phyloP scores from a whole-genome alignment of 2,888 invertebrate species.

The Tetragnatha montana region DNA sequence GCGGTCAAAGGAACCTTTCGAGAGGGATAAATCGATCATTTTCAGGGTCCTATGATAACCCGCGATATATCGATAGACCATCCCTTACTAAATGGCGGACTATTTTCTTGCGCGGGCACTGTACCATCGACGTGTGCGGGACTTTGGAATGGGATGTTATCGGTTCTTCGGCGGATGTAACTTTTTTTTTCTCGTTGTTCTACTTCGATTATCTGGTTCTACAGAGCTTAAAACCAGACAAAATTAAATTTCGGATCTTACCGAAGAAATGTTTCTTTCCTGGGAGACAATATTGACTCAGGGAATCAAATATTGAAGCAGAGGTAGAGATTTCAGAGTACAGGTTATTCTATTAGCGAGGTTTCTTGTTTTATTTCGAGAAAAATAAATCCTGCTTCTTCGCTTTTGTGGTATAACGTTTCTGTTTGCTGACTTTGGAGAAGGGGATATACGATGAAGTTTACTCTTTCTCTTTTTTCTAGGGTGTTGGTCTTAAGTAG shows the following conservation, averaged over 20 bases:
- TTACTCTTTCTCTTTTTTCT: background rate
- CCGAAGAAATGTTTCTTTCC: conserved; percentile 29
- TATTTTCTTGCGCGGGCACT: conserved; percentile 47
- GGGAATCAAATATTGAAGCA: conserved; percentile 62
- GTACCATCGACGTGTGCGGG: conserved; percentile 39
- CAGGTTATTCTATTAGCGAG: conserved; percentile 27
- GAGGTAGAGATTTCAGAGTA: conserved; percentile 40
- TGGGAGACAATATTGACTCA: conserved; percentile 48
- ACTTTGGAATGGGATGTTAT: conserved; percentile 56
- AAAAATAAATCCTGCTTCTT: conserved; percentile 12
- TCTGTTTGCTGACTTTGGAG: conserved; percentile 21
- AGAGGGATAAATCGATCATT: conserved; percentile 65
- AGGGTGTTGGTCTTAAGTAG: background rate
- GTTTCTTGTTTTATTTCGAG: conserved; percentile 4
- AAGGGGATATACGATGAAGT: background rate
- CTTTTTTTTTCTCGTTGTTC: conserved; percentile 33
- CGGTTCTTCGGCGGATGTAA: conserved; percentile 46
- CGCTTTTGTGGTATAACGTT: conserved; percentile 8
- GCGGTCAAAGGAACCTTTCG: conserved; percentile 49
- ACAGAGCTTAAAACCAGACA: conserved; percentile 51
- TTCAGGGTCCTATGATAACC: conserved; percentile 55
- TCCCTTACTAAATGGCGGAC: conserved; percentile 60
- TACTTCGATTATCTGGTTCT: conserved; percentile 60
- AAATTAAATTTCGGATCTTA: conserved; percentile 62
- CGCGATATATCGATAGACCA: conserved; percentile 61